Percentiles rank a stretch among this genome's conserved stretches.
These are phyloP conservation scores for Xylota segnis DNA, from an alignment of 2,888 invertebrate genomes.

Conservation along the genomic window DNA sequence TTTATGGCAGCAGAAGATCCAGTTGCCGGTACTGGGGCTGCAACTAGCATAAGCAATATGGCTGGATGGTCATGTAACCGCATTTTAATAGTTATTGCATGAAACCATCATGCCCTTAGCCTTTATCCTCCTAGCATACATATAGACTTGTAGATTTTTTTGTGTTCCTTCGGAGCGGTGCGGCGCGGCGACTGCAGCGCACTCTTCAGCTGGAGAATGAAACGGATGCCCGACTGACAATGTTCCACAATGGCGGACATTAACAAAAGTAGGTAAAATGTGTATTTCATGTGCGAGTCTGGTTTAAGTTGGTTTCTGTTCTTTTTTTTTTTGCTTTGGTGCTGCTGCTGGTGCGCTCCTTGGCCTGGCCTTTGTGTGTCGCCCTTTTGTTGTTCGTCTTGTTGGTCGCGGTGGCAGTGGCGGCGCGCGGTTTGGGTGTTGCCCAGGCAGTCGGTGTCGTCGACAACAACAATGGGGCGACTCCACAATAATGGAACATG, in stretches of 20 bases:
- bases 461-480: constrained; percentile 63
- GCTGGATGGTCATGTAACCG: constrained; percentile 75
- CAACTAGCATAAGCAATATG: constrained; percentile 49
- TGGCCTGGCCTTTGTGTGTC: constrained; percentile 59
- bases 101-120: constrained; percentile 75
- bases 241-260: constrained; percentile 67
- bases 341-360: constrained; percentile 46
- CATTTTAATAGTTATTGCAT: constrained; percentile 76
- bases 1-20: constrained; percentile 44
- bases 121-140: constrained; percentile 76
- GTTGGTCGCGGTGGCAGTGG: constrained; percentile 31
- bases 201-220: constrained; percentile 36
- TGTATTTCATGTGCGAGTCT: constrained; percentile 48
- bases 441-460: constrained; percentile 49
- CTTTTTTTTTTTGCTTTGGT: constrained; percentile 13
- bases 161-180: background rate
- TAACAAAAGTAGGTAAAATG: constrained; percentile 74
- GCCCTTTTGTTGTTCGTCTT: constrained; percentile 71
- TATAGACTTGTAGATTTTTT: constrained; percentile 47
- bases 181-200: constrained; percentile 15
- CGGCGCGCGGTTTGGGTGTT: constrained; percentile 30
- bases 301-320: constrained; percentile 26
- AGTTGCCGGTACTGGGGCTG: constrained; percentile 42
- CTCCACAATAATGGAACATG: constrained; percentile 53
- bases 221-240: constrained; percentile 70